Conservation (phyloP, 1,140 invertebrate genomes). For the Dreissena polymorpha region DNA sequence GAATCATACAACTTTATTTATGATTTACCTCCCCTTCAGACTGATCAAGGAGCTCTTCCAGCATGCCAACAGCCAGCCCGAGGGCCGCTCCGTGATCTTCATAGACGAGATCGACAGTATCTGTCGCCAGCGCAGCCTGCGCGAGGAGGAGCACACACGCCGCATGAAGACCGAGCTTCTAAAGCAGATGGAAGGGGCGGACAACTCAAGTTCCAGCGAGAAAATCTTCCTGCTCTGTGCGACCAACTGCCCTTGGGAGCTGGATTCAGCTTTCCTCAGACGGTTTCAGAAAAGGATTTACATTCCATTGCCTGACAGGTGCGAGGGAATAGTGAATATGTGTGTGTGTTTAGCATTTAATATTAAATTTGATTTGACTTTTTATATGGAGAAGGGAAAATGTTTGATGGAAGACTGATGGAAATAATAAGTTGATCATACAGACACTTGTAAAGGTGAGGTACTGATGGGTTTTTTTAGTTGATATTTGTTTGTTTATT, state of each 20-base stretch:
- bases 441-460: no score
- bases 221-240: constrained; percentile 82
- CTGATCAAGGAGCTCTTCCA: constrained; percentile 81
- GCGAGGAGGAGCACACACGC: constrained; percentile 82
- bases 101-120: constrained; percentile 84
- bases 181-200: constrained; percentile 81
- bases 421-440: no score
- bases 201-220: constrained; percentile 67
- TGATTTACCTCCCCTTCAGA: constrained; percentile 65
- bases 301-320: constrained; percentile 82
- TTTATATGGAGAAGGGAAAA: neutral
- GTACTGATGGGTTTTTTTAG: no score
- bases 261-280: constrained; percentile 83
- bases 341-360: neutral
- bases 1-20: no score
- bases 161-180: constrained; percentile 83
- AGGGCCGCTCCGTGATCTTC: constrained; percentile 80
- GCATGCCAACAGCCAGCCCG: constrained; percentile 73
- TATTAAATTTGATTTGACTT: neutral
- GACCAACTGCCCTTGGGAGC: constrained; percentile 86
- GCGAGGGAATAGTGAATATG: neutral
- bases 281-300: constrained; percentile 84
- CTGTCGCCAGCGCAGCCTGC: constrained; percentile 80
- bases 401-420: no score
- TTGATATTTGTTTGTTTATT: no score